Base-by-base conservation (phyloP, 2,797 vertebrate genomes). In the Lacerta bilineata region DNA sequence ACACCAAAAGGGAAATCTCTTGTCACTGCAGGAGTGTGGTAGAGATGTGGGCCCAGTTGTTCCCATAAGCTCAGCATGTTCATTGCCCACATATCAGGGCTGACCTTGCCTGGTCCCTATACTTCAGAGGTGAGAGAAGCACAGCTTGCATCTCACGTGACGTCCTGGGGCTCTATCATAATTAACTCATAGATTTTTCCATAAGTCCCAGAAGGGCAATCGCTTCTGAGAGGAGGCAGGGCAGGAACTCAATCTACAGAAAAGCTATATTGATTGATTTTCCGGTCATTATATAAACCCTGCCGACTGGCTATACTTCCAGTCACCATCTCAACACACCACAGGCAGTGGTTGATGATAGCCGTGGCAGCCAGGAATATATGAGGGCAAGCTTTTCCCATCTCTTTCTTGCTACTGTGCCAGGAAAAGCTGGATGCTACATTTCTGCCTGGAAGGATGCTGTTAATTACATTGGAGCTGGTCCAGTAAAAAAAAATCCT, bases 181-280 rank as follows among this genome's bases (percentile, higher is more conserved):
- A 89, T 89, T 85, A 85, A 81, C 55, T 76, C 88, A 89, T 89
- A 41, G 88, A 89, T 89, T 89, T 89, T 89, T 89, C 88, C 79
- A 8, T 43, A 66, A 66, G 71, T 55, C 76, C 78, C 59, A 13
- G n/a, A 46, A 82, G 72, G 80, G 66, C 84, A 86, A 43, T 71
- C 39, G 71, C 78, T 76, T 89, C n/a, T 23, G 55, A 80, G n/a
- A 41, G 29, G 18, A 41, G 61, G 61, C 41, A 25, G 61, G 43
- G 78, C 88, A 41, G 50, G 71, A 61, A 75, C 50, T 61, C 83
- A 85, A 64, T 85, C 83, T 76, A 64, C 83, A 61, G 68, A 64
- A 39, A 74, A 85, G 72, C 83, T 8, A 75, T 64, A 64, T 75
- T 17, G 55, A 85, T 76, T 36, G 4, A 5, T 85, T 75, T 29